These are phyloP conservation scores for Anthopleura xanthogrammica DNA, from an alignment of 92 coral and sea anemone species.

Conservation along the genomic window DNA sequence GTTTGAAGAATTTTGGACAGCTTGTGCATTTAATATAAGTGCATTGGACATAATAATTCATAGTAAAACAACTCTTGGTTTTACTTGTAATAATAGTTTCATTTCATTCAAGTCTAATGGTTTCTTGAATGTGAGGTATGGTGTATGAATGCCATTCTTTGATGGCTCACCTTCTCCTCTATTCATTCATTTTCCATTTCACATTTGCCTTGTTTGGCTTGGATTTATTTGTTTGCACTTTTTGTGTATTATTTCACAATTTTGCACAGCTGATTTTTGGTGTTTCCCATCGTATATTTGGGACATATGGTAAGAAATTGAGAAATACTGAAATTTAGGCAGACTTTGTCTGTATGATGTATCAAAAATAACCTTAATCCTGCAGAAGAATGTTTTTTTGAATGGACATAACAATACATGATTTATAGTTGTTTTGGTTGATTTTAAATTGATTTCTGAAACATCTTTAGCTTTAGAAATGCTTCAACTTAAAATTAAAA, in stretches of 20 bases:
- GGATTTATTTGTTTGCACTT: not conserved
- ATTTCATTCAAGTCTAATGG: not conserved
- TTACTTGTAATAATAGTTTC: not conserved
- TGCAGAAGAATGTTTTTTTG: too few species aligned
- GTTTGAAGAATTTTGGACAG: not conserved
- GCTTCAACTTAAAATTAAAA: too few species aligned
- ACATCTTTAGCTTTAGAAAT: too few species aligned
- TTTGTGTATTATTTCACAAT: not conserved
- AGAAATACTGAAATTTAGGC: too few species aligned
- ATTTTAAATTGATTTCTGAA: not conserved
- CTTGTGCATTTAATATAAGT: not conserved
- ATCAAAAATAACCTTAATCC: too few species aligned
- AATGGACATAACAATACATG: too few species aligned
- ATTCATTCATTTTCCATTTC: not conserved
- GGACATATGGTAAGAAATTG: too few species aligned
- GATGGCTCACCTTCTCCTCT: slow-evolving; percentile 26
- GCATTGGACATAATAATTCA: not conserved
- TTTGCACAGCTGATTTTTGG: not conserved
- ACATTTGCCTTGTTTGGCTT: slow-evolving; percentile 2
- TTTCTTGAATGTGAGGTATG: slow-evolving; percentile 22
- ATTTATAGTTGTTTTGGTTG: too few species aligned
- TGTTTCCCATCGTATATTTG: not conserved
- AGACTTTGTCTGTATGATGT: too few species aligned
- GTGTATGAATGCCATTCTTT: slow-evolving; percentile 17
- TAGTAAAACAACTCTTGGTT: not conserved